A percentile compares a stretch with the other conserved stretches of the same genome.
phyloP scores from a whole-genome alignment of 2,113 vertebrate species.

The Piprites chloris region DNA sequence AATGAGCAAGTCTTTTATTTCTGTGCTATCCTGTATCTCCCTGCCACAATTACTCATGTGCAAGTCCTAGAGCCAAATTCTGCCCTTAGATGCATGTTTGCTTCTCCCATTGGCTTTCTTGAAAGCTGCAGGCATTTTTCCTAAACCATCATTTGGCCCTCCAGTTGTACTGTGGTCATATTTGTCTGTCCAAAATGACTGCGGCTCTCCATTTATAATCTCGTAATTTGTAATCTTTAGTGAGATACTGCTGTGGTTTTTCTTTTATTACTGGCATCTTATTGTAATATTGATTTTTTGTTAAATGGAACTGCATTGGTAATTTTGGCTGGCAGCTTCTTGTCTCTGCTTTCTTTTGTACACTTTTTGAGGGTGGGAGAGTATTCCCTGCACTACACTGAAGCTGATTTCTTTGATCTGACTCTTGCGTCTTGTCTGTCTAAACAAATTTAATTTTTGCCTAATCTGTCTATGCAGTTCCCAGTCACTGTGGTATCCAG shows the following conservation, averaged over 20 bases:
- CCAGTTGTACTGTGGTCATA: conserved; percentile 42
- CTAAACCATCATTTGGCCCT: conserved; percentile 38
- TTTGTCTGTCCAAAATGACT: conserved; percentile 50
- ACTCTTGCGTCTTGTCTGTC: not conserved
- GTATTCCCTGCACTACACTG: not conserved
- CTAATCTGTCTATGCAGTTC: conserved; percentile 24
- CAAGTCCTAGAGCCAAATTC: conserved; percentile 11
- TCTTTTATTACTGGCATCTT: conserved; percentile 60
- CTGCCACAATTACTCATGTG: conserved; percentile 4
- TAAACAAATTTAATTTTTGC: conserved; percentile 46
- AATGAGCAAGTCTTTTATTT: conserved; percentile 39
- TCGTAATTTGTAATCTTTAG: conserved; percentile 62
- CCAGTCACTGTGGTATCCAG: conserved; percentile 28
- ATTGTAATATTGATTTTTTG: conserved; percentile 65
- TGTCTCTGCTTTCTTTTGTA: conserved; percentile 13
- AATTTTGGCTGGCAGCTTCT: conserved; percentile 57
- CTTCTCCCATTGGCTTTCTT: conserved; percentile 44
- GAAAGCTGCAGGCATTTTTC: conserved; percentile 29
- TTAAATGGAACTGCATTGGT: conserved; percentile 53
- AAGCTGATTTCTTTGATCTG: conserved; percentile 30
- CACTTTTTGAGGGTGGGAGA: not conserved
- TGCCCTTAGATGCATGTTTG: not conserved
- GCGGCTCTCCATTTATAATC: conserved; percentile 60
- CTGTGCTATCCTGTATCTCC: not conserved
- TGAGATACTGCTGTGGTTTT: conserved; percentile 48